A percentile compares a stretch with the other conserved stretches of the same genome.
Conservation (phyloP, 92 coral and sea anemone species). For the Bergia puertoricense region DNA sequence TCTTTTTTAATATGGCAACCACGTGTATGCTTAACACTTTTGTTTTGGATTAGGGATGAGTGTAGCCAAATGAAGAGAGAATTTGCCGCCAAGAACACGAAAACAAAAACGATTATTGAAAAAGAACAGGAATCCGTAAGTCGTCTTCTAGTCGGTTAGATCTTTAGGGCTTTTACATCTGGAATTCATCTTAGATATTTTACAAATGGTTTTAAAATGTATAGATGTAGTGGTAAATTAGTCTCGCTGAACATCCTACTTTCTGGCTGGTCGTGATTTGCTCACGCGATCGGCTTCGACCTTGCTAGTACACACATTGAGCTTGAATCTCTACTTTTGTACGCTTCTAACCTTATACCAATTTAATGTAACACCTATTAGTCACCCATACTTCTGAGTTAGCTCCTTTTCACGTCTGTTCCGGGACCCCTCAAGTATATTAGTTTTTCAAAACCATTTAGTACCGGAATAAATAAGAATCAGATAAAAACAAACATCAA, state of each 20-base stretch:
- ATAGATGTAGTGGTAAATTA: not conserved
- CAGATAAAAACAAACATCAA: no score
- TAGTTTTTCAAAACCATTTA: no score
- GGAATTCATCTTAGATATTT: no score
- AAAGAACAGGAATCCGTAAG: slow-evolving; percentile 31
- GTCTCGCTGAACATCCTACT: no score
- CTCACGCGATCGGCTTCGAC: no score
- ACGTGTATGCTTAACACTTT: not conserved
- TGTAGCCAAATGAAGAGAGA: slow-evolving; percentile 2
- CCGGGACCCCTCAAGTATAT: no score
- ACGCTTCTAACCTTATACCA: not conserved
- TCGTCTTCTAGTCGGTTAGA: not conserved
- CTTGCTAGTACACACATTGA: no score
- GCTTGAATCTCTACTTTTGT: not conserved
- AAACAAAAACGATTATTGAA: slow-evolving; percentile 22
- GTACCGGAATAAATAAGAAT: not conserved
- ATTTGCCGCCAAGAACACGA: slow-evolving; percentile 14
- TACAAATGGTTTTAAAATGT: not conserved
- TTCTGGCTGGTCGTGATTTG: no score
- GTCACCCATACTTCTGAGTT: no score
- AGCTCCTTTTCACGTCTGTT: no score
- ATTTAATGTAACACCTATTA: not conserved
- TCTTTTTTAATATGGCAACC: not conserved
- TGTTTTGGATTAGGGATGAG: slow-evolving; percentile 20
- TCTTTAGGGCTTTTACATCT: no score